Base-by-base conservation (phyloP, 2,888 invertebrate species). In the Empis stercorea region DNA sequence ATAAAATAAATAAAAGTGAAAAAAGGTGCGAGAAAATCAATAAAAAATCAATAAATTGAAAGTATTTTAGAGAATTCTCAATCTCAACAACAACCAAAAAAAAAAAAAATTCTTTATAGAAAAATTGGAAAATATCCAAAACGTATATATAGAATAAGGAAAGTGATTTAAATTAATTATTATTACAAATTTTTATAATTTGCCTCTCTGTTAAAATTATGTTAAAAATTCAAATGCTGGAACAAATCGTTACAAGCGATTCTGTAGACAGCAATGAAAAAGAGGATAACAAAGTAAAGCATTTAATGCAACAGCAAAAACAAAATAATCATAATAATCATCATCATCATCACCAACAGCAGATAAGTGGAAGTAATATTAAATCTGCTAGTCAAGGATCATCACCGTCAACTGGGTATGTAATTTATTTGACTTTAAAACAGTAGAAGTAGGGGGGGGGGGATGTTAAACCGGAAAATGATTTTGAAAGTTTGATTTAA, bases 191-290 rank as follows among this genome's bases (percentile, higher is more conserved):
- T 27, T 7, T n/a, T 34, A n/a, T 36, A 14, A 13, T 36, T 36
- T 9, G 9, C n/a, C n/a, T n/a, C n/a, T 6, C 23, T 17, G 9
- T 11, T 10, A 14, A 10, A 20, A 40, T n/a, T 23, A 82, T 82
- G 82, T 70, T 82, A 70, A 81, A 82, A 73, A 81, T 82, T 71
- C 82, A 82, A 67, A 80, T 82, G 81, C 71, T 82, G 72, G 81
- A 82, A 62, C 81, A 81, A 61, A 76, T 81, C 62, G 80, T 80
- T 66, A 80, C 74, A 65, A 79, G 78, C 66, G 81, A 81, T 54
- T 61, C 54, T 50, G 59, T 48, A 45, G 52, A 54, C 11, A 50
- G 50, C 20, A 45, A 54, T 43, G 43, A 52, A 38, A 39, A n/a
- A n/a, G n/a, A 49, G n/a, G 49, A 54, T 14, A 30, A 38, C 14